Evolutionary conservation across 1,140 invertebrate species (phyloP), one percentile per base, ranked within the genome.

Genomic region (Stegodyphus mimosarum): DNA sequence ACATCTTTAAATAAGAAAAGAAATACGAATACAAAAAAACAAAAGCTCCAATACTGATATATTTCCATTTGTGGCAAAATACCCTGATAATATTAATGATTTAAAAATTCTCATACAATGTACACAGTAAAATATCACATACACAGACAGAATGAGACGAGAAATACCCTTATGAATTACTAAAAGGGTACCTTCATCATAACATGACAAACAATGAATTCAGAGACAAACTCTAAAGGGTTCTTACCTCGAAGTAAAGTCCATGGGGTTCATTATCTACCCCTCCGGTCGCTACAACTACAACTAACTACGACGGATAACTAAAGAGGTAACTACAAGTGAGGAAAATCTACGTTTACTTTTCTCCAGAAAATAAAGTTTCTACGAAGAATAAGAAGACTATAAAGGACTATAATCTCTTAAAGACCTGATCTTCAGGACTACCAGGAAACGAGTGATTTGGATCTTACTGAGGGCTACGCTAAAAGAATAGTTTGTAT

Each of bases 241-340:
- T 75, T 84, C 81, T 84, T 84, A 84, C 81, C 81, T 84, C 51
- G 11, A 7, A 55, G 10, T 50, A 49, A 69, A 49, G 33, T 84
- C 81, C 81, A 75, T n/a, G 52, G 73, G 72, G 11, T 55, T 66
- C 52, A 55, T 10, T 60, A 60, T 60, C 9, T 72, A 69, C 64
- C 71, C 80, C 33, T 52, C n/a, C 63, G 51, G 60, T 60, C 9
- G 52, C 63, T 60, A 75, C 9, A 84, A 84, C 63, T 69, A 69
- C n/a, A 18, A 69, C 81, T 84, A 84, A 75, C 73, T 84, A 84
- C 81, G 60, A 84, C n/a, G 81, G 81, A 76, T 52, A 55, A 74
- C 80, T 83, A 74, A 55, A 72, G n/a, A 55, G 80, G 71, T 6
- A 63, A 81, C 78, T 81, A 81, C 67, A 18, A 51, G 33, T 17